Evolutionary conservation across 2,797 vertebrate species (phyloP).

Genomic region (Trichosurus vulpecula): DNA sequence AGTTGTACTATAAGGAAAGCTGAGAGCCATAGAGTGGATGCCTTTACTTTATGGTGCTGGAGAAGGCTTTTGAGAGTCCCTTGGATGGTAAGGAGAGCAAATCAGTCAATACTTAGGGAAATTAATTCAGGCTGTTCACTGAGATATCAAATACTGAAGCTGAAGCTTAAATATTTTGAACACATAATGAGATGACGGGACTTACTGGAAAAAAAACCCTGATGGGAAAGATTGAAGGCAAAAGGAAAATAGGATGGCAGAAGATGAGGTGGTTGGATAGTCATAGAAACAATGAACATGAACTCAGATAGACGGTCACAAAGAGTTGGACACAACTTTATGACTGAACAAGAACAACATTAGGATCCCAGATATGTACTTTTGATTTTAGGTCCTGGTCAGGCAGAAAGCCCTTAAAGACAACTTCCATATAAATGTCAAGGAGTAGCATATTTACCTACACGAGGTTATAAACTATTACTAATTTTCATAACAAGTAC

Average conservation of each 20-base stretch:
- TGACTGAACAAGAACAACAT: neutral
- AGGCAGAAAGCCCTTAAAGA: neutral
- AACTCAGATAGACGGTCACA: neutral
- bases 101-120: neutral
- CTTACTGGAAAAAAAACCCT: neutral
- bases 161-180: neutral
- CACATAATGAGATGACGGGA: neutral
- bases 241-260: neutral
- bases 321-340: neutral
- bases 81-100: neutral
- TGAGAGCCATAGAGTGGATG: neutral
- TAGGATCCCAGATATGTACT: neutral
- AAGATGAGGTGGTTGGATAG: neutral
- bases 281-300: neutral
- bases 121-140: neutral
- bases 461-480: neutral
- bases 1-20: neutral
- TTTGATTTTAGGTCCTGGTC: neutral
- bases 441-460: neutral
- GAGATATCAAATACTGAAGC: neutral
- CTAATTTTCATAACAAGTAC: neutral
- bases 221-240: neutral
- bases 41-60: neutral
- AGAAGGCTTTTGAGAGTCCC: neutral
- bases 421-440: neutral